Evolutionary conservation across 2,113 vertebrate species (phyloP), one percentile per base, ranked within the genome.

Genomic region (Macrotus californicus): DNA sequence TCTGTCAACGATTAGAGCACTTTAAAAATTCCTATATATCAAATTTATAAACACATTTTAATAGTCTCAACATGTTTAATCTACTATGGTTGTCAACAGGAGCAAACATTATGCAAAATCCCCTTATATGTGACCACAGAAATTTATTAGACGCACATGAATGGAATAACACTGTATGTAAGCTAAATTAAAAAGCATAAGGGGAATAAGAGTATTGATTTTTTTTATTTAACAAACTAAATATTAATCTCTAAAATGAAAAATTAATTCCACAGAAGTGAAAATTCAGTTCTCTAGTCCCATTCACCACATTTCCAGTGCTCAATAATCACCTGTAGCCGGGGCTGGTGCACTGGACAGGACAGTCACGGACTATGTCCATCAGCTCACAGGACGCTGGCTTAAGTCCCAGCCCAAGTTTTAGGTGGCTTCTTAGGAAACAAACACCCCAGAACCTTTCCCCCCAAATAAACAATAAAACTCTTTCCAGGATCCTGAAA

Each of bases 101-200:
- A 18, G n/a, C 46, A 50, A 89, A 89, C 7, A 21, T 13, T 34
- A 89, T 24, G 7, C n/a, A 92, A 85, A 73, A 66, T 13, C n/a
- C 10, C 39, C 59, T 87, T 29, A 11, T 4, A 36, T 4, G 3
- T 18, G 54, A 84, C 10, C 56, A 77, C n/a, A 81, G 34, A 61
- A 87, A 50, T 88, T 34, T 80, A 46, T 16, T 52, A 64, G 69
- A 41, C 31, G 29, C 59, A 39, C 21, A 6, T 15, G 6, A 90
- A 79, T 48, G 75, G 66, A 94, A 54, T 43, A 59, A 87, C 41
- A 70, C n/a, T 56, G 11, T 41, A 29, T 34, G 26, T 21, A 81
- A 91, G 52, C 82, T 94, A 72, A 81, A 77, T 59, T 86, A 66
- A 56, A 56, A 96, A 95, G 72, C 64, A 61, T n/a, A 70, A 69